Conservation (phyloP, 2,797 vertebrate species). For the Tolypeutes matacus region DNA sequence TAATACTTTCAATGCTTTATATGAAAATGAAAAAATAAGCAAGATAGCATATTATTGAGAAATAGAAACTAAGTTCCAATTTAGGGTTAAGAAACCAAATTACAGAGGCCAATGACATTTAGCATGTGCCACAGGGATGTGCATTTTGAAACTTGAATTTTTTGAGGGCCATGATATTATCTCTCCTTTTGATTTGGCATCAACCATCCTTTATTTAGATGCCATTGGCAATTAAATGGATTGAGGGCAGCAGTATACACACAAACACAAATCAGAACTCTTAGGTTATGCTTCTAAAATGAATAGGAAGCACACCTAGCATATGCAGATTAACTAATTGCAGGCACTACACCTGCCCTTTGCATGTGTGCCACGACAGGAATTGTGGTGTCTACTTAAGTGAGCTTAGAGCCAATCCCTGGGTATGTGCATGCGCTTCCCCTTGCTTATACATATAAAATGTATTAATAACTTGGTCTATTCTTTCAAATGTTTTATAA, state of each 20-base stretch:
- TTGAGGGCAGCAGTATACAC: not conserved
- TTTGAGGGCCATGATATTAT: not conserved
- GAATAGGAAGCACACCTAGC: not conserved
- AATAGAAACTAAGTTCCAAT: not conserved
- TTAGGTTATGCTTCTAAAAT: constrained; percentile 34
- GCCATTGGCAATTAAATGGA: not conserved
- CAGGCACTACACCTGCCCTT: not conserved
- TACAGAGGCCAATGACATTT: not conserved
- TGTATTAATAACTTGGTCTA: not conserved
- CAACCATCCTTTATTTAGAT: constrained; percentile 22
- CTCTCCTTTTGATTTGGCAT: not conserved
- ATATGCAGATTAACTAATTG: constrained; percentile 32
- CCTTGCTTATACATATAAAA: not conserved
- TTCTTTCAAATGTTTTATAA: not conserved
- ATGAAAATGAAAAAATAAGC: constrained; percentile 62
- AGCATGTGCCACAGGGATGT: not conserved
- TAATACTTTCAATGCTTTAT: not conserved
- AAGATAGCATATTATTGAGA: constrained; percentile 4
- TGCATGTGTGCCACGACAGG: not conserved
- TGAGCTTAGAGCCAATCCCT: not conserved
- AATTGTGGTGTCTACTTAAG: not conserved
- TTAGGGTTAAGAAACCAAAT: not conserved
- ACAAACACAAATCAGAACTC: constrained; percentile 53
- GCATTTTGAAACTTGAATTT: constrained; percentile 31
- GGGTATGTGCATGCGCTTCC: not conserved